A percentile compares a stretch with the other conserved stretches of the same genome.
Conservation (phyloP, 2,113 vertebrate species). For the Craseonycteris thonglongyai region DNA sequence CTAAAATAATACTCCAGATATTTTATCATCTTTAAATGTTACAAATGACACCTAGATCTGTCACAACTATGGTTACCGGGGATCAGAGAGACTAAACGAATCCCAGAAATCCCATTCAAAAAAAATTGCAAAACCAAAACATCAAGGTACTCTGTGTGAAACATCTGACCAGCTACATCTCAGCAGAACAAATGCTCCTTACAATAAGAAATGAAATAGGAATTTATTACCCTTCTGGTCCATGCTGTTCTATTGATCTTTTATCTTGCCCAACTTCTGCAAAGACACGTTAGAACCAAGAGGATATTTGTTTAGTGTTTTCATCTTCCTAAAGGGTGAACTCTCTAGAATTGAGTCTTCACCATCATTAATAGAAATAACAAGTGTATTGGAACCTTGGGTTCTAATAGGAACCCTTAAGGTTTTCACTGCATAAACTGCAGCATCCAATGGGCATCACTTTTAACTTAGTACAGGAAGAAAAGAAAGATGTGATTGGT, state of each 20-base stretch:
- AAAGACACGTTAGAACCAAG: neutral
- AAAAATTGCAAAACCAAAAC: neutral
- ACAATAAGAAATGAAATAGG: neutral
- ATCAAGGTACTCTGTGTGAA: neutral
- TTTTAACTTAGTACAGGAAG: neutral
- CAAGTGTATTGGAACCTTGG: neutral
- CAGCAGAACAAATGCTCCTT: neutral
- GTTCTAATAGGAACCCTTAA: neutral
- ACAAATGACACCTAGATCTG: neutral
- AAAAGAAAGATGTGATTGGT: neutral
- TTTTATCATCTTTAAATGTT: neutral
- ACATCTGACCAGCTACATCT: neutral
- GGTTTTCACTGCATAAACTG: neutral
- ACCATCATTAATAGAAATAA: neutral
- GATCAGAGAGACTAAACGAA: neutral
- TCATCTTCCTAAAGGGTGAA: neutral
- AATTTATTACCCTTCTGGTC: neutral
- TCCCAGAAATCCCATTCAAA: neutral
- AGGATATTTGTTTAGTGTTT: neutral
- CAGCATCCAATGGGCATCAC: neutral
- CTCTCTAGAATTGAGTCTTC: neutral
- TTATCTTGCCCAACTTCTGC: neutral
- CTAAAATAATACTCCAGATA: neutral
- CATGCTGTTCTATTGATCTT: neutral
- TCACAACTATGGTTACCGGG: neutral